Evolutionary conservation across 2,113 vertebrate species (phyloP).

Genomic region (Nothocercus julius): DNA sequence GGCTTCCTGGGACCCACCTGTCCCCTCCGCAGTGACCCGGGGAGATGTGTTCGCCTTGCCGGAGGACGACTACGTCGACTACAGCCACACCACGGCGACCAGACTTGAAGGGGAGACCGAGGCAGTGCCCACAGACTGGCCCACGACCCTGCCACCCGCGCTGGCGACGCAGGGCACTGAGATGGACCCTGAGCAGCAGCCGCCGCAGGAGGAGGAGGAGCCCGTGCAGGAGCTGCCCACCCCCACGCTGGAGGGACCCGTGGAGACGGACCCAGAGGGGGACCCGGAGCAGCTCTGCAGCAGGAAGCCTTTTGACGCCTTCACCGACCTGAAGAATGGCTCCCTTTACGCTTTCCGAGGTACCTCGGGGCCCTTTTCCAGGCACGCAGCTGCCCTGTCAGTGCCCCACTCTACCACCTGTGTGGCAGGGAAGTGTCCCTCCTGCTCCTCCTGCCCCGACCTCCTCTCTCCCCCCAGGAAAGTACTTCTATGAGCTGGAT

Average conservation of each 20-base stretch:
- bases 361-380: conserved; percentile 32
- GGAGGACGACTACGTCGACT: conserved; percentile 83
- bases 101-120: rapidly evolving
- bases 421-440: not conserved
- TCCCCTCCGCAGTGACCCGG: conserved; percentile 77
- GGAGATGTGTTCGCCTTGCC: conserved; percentile 89
- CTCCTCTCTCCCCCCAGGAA: conserved; percentile 75
- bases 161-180: not conserved
- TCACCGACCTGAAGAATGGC: conserved; percentile 92
- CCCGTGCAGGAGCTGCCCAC: not conserved
- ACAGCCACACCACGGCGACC: not conserved
- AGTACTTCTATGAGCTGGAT: conserved; percentile 90
- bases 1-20: not conserved
- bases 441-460: not conserved
- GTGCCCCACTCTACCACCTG: rapidly evolving
- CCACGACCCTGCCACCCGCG: rapidly evolving
- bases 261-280: rapidly evolving
- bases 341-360: conserved; percentile 94
- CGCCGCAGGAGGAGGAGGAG: rapidly evolving
- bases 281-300: conserved; percentile 80
- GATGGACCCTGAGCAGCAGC: rapidly evolving
- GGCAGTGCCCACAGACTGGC: not conserved
- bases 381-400: rapidly evolving
- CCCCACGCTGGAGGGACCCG: rapidly evolving
- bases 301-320: conserved; percentile 86